phyloP scores from a whole-genome alignment of 2,888 invertebrate genomes.

The Malacosoma neustria region DNA sequence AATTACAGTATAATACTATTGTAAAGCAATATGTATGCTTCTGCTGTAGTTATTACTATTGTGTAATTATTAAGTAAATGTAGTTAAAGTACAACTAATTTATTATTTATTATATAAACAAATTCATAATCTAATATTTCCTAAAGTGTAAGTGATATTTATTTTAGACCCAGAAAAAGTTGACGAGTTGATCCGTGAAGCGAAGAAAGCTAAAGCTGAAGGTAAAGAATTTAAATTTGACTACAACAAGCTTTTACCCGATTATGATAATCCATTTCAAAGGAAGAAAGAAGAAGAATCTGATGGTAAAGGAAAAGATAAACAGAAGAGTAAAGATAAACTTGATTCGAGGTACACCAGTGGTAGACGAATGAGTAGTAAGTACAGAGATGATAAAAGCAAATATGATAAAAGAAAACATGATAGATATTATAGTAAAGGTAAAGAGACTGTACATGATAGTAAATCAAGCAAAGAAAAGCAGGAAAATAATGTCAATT shows the following conservation, averaged over 20 bases:
- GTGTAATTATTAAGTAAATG: no score
- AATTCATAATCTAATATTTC: no score
- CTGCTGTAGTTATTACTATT: no score
- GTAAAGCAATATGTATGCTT: no score
- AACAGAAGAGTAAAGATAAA: constrained; percentile 20
- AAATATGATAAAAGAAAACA: constrained; percentile 19
- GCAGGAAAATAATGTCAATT: constrained; percentile 49
- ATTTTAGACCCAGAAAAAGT: constrained; percentile 53
- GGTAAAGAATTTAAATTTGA: constrained; percentile 61
- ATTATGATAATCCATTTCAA: constrained; percentile 64
- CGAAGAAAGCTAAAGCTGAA: constrained; percentile 54
- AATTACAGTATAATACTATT: no score
- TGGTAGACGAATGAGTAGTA: constrained; percentile 14
- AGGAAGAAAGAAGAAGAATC: constrained; percentile 36
- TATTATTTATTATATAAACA: no score
- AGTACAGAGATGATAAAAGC: constrained; percentile 15
- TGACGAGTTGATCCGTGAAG: constrained; percentile 58
- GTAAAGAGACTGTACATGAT: constrained; percentile 16
- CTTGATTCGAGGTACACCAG: constrained; percentile 4
- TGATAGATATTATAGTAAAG: constrained; percentile 14
- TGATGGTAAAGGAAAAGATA: constrained; percentile 18
- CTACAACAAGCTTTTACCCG: constrained; percentile 54
- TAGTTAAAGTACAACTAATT: no score
- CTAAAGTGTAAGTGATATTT: no score
- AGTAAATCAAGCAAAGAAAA: constrained; percentile 13